phyloP scores from a whole-genome alignment of 2,888 invertebrate species.

The Volucella inanis region DNA sequence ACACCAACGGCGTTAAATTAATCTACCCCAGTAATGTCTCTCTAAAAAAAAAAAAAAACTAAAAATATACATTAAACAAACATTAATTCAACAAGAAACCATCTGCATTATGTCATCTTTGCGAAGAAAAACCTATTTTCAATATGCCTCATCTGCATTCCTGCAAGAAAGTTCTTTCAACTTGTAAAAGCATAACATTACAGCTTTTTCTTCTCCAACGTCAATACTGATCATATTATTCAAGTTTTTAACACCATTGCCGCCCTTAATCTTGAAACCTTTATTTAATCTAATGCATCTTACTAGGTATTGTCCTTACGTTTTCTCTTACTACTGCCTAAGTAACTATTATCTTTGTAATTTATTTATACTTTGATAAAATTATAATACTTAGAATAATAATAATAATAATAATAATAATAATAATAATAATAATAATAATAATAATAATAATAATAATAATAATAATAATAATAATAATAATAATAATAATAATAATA shows the following conservation, averaged over 20 bases:
- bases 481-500: no score
- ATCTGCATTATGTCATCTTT: conserved; percentile 17
- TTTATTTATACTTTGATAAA: no score
- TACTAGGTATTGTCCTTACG: no score
- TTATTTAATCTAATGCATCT: background rate
- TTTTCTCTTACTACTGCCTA: no score
- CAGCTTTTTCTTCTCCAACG: background rate
- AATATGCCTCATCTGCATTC: conserved; percentile 19
- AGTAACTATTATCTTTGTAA: no score
- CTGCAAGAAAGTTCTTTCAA: conserved; percentile 19
- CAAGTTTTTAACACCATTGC: background rate
- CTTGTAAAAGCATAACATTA: conserved; percentile 6
- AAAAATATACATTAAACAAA: conserved; percentile 14
- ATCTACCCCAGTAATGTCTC: no score
- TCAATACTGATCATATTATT: background rate
- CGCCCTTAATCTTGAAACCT: background rate
- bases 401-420: no score
- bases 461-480: no score
- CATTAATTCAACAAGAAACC: conserved; percentile 14
- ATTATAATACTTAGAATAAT: no score
- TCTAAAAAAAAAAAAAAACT: conserved; percentile 16
- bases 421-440: no score
- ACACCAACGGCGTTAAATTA: no score
- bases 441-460: no score
- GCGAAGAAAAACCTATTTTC: conserved; percentile 13